Base-by-base conservation (phyloP, 2,113 vertebrate genomes). In the Diphyllodes magnificus region DNA sequence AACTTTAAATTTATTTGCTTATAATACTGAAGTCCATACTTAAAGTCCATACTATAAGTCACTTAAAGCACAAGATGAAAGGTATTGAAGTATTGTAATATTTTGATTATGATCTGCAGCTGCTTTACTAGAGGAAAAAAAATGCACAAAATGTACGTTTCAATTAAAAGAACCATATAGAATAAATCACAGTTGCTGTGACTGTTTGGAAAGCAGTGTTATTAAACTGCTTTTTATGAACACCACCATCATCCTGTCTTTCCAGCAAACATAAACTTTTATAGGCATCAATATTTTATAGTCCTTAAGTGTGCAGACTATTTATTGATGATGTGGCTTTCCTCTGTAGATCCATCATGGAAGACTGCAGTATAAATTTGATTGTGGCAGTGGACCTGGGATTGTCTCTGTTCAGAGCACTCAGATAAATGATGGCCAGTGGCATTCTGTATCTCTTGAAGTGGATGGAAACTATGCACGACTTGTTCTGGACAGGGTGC, bases 351-450 rank as follows among this genome's bases (percentile, higher is more conserved):
- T 99, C 24, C 98, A 99, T 60, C 98, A 99, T 14, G 99, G 99
- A 42, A 98, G 98, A 16, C 97, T 99, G 42, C 99, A 99, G 44
- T 99, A 99, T 96, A 99, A 99, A 93, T 99, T 99, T 51, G 99
- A 99, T 97, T 99, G 99, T 63, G 99, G 99, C 93, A 99, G 99
- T 7, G 99, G 99, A 11, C 99, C 99, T 0, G 99, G 99, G 30
- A 98, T 99, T 9, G 99, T 99, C 65, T 99, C 99, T 0, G 99
- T 99, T 70, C 99, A 99, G 90, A 99, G 99, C 94, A 99, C 98
- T 57, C 99, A 99, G 87, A 98, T 99, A 37, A 99, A 98, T 2
- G 99, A 99, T 28, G 99, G 99, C 31, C 98, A 99, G 87, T 99
- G 99, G 99, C 99, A 99, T 91, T 97, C 98, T 0, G 95, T 99